Percentiles rank a stretch among this genome's conserved stretches.
phyloP scores from a whole-genome alignment of 2,797 vertebrate genomes.

The Telmatherina bonti region DNA sequence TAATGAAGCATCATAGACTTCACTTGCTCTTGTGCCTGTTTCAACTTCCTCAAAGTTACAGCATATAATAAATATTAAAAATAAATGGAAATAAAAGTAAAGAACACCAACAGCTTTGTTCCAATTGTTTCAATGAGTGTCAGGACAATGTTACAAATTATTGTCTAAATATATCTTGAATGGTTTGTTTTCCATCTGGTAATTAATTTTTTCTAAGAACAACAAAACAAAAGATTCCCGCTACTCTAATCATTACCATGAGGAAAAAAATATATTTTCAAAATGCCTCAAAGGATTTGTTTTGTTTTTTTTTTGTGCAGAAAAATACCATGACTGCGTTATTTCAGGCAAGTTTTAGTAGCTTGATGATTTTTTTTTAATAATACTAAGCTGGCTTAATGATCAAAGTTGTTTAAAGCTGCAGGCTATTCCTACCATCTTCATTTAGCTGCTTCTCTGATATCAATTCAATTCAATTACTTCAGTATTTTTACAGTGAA shows the following conservation, averaged over 20 bases:
- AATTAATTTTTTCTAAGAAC: background rate
- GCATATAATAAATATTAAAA: background rate
- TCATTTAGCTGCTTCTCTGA: conserved; percentile 28
- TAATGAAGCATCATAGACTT: background rate
- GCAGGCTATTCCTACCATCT: background rate
- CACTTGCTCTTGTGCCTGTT: too few relatives aligned
- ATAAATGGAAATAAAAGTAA: background rate
- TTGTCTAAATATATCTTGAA: background rate
- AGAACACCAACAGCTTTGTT: background rate
- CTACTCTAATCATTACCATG: too few relatives aligned
- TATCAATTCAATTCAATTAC: conserved; percentile 6
- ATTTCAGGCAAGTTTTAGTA: too few relatives aligned
- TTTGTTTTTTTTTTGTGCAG: background rate
- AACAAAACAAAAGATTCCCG: too few relatives aligned
- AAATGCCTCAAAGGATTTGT: background rate
- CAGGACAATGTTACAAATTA: background rate
- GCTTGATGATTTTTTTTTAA: too few relatives aligned
- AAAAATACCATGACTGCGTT: too few relatives aligned
- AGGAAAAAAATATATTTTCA: background rate
- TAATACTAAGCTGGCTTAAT: conserved; percentile 10
- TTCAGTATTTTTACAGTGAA: conserved; percentile 5
- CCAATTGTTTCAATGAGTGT: background rate
- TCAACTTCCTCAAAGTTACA: too few relatives aligned
- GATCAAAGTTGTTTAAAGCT: conserved; percentile 21
- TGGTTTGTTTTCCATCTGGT: background rate